Evolutionary conservation across 2,797 vertebrate genomes (phyloP), one percentile per base, ranked within the genome.

Genomic region (Dendrocincla tyrannina): DNA sequence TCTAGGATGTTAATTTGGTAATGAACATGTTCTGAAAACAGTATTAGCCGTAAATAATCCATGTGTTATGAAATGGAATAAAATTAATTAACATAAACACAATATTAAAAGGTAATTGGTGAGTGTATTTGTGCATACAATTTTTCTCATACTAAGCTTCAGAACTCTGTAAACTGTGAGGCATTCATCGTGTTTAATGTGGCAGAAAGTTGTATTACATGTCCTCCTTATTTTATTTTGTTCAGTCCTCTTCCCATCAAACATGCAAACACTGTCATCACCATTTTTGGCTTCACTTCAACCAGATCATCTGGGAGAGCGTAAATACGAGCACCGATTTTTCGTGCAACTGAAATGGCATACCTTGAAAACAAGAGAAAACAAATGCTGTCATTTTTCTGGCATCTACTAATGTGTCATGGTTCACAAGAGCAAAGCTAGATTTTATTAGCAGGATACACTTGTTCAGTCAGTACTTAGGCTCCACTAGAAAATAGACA

Each of bases 261-360:
- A 96, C 98, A 99, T 41, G 99, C 99, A 53, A 99, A 99, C 92
- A 99, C 97, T 1, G 99, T 99, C 98, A 99, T 98, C 97, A 99
- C 99, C 99, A 99, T 99, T 98, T 99, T 99, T 88, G 99, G 99
- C 81, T 99, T 99, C 95, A 99, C 99, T 95, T 99, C 98, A 91
- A 99, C 98, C 52, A 99, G 97, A 95, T 99, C 99, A 14, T 99
- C 99, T 8, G 99, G 99, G 91, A 99, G 98, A 7, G 99, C 98
- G 10, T 99, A 99, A 93, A 99, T 99, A 76, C 99, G 98, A 84
- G 99, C 99, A 73, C 99, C 99, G 0, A 99, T 99, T 97, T 99
- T 99, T 86, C 99, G 98, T 87, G 99, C 99, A 96, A 99, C 97
- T 55, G 99, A 99, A 98, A 99, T 98, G 13, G 99, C 99, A 12